A percentile compares a stretch with the other conserved stretches of the same genome.
These are phyloP conservation scores for Agonopterix arenella DNA, from an alignment of 2,888 invertebrate species.

Conservation along the genomic window DNA sequence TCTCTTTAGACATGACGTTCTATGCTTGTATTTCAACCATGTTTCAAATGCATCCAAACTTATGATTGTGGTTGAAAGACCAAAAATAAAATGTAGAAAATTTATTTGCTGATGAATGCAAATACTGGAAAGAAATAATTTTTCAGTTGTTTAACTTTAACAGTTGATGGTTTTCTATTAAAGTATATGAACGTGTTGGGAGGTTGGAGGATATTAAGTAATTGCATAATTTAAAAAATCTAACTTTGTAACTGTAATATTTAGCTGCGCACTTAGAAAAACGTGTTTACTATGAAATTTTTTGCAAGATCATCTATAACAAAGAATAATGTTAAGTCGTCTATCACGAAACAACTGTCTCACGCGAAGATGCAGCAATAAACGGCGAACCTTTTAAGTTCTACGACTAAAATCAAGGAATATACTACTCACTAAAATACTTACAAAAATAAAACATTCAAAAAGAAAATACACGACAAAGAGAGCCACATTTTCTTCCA, in stretches of 20 bases:
- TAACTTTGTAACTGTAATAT: no score
- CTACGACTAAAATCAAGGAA: no score
- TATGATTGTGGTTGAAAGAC: conserved; percentile 32
- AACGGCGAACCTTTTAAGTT: not conserved
- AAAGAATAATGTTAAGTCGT: no score
- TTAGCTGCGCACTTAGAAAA: no score
- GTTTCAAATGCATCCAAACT: conserved; percentile 56
- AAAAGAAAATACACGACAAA: conserved; percentile 42
- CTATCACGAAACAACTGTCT: not conserved
- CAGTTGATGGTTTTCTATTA: no score
- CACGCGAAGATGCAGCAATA: not conserved
- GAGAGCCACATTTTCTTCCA: conserved; percentile 63
- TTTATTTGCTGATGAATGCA: conserved; percentile 48
- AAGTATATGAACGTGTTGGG: no score
- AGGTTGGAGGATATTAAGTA: no score
- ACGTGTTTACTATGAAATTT: no score
- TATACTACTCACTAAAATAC: conserved; percentile 19
- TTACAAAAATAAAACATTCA: conserved; percentile 56
- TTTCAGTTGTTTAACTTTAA: no score
- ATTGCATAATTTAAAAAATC: no score
- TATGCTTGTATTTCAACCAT: conserved; percentile 64
- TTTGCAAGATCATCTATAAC: no score
- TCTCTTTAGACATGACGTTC: conserved; percentile 53
- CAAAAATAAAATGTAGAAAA: conserved; percentile 44
- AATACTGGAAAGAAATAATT: conserved; percentile 34